phyloP scores from a whole-genome alignment of 1,140 invertebrate genomes.

The Drosophila kepulauana region DNA sequence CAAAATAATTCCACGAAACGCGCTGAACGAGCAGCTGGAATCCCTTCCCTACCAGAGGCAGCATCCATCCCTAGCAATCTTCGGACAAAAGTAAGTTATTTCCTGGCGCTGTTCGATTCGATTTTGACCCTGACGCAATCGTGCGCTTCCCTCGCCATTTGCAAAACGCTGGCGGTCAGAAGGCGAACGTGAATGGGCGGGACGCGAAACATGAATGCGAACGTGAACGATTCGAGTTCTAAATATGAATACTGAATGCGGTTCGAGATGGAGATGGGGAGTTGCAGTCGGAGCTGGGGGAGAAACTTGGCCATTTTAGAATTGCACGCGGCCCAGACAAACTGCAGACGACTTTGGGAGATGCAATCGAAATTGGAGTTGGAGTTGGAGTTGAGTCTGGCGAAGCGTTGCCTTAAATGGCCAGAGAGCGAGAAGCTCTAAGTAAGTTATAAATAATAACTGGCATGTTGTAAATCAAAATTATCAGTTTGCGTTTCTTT shows the following conservation, averaged over 20 bases:
- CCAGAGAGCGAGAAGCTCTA: constrained; percentile 38
- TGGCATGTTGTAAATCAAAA: constrained; percentile 84
- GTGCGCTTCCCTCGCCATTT: constrained; percentile 37
- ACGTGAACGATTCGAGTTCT: constrained; percentile 38
- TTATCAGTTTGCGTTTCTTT: constrained; percentile 73
- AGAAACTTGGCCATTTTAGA: constrained; percentile 50
- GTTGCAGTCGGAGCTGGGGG: not conserved
- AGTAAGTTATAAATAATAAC: constrained; percentile 85
- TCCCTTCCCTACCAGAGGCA: not conserved
- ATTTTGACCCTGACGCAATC: not conserved
- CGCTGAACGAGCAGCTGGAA: constrained; percentile 29
- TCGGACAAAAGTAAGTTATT: constrained; percentile 77
- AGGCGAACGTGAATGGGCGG: constrained; percentile 79
- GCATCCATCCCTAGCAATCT: constrained; percentile 23
- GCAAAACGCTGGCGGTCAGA: constrained; percentile 61
- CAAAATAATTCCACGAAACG: constrained; percentile 35
- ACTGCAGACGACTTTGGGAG: constrained; percentile 19
- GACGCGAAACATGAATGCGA: constrained; percentile 33
- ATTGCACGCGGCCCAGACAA: constrained; percentile 30
- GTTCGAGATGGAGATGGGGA: not conserved
- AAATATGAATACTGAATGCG: constrained; percentile 33
- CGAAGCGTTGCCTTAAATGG: constrained; percentile 61
- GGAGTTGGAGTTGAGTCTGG: constrained; percentile 2
- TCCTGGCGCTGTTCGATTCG: constrained; percentile 64
- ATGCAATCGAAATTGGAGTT: not conserved